Base-by-base conservation (phyloP, 2,797 vertebrate genomes). In the Centroberyx gerrardi region DNA sequence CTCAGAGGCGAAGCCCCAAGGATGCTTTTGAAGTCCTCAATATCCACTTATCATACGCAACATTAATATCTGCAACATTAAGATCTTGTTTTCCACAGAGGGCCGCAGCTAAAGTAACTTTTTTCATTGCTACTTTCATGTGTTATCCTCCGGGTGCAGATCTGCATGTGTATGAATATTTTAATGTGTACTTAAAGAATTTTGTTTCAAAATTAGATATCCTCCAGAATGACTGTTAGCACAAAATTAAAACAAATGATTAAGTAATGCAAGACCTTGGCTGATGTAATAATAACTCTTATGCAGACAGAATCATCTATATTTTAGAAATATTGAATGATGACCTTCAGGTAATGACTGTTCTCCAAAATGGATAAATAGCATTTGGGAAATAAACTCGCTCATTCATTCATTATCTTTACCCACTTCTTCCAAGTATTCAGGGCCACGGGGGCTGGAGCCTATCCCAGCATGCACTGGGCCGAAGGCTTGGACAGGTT, bases 131-230 rank as follows among this genome's bases (percentile, higher is more conserved):
- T 70, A 59, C 75, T 89, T 85, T 74, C 78, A 86, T 84, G 76
- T 88, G 55, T 73, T 1, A 51, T 69, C 85, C 85, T 77, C 53
- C 38, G 83, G 85, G 75, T 62, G 55, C 0, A 65, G 60, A 84
- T 81, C 85, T 60, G 80, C 60, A 65, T 68, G 82, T 22, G 33
- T 54, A 80, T 90, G 73, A 87, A 86, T 88, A 85, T 89, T 90
- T 89, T 38, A 90, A 33, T 65, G 80, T 86, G 70, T 82, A 87
- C 88, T 90, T 84, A 86, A 84, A 81, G 78, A 81, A 62, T 83
- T 78, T 82, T 75, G 75, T 76, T 80, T 67, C 65, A 84, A 81
- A 87, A 87, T 69, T 77, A 81, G 81, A 83, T 75, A 73, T 83
- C 77, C 63, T 85, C 75, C 51, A 59, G 64, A 71, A 69, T 31